Evolutionary conservation across 2,113 vertebrate species (phyloP).

Genomic region (Mus spicilegus): DNA sequence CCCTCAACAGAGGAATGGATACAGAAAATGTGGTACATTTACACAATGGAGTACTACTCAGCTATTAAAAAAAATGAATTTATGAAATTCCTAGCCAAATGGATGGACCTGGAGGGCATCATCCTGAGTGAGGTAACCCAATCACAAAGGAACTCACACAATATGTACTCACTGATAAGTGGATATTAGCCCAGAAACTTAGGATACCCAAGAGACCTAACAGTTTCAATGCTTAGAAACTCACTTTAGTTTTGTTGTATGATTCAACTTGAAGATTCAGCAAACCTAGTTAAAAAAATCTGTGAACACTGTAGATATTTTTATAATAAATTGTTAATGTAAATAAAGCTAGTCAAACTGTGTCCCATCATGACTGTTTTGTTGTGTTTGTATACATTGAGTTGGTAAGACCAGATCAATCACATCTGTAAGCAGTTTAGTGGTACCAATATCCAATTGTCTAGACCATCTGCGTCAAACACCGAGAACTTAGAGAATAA

Average conservation of each 20-base stretch:
- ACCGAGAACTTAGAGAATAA: not conserved
- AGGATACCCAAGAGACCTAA: too few relatives aligned
- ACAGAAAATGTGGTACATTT: too few relatives aligned
- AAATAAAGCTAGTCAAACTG: not conserved
- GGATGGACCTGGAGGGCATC: too few relatives aligned
- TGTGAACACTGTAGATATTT: not conserved
- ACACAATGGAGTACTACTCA: too few relatives aligned
- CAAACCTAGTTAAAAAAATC: not conserved
- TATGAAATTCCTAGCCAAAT: too few relatives aligned
- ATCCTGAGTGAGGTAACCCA: too few relatives aligned
- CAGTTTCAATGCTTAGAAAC: not conserved
- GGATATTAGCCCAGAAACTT: too few relatives aligned
- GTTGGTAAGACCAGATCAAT: not conserved
- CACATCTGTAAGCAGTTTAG: not conserved
- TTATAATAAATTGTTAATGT: not conserved
- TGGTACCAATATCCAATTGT: not conserved
- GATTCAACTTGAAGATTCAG: not conserved
- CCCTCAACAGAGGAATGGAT: too few relatives aligned
- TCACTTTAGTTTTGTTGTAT: conserved; percentile 30
- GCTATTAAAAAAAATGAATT: too few relatives aligned
- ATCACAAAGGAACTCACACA: too few relatives aligned
- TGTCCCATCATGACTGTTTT: not conserved
- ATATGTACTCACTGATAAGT: too few relatives aligned
- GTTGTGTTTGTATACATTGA: not conserved
- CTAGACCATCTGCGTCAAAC: not conserved